Conservation (phyloP, 2,113 vertebrate genomes). For the Coturnix japonica region DNA sequence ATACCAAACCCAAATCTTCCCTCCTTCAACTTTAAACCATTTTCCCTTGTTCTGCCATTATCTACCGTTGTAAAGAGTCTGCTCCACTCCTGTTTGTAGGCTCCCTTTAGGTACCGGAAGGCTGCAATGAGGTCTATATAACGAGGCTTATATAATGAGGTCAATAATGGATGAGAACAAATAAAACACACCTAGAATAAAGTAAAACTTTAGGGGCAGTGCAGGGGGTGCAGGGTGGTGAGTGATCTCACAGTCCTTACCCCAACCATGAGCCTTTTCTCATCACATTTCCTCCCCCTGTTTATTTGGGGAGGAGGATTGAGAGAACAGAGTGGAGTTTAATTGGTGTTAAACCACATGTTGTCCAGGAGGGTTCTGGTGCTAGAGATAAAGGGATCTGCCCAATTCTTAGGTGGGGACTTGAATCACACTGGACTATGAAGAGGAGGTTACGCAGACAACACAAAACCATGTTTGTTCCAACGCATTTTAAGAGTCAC, state of each 20-base stretch:
- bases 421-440: rapidly evolving
- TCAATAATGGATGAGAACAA: not conserved
- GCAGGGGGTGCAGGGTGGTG: not conserved
- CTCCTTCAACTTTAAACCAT: too few relatives aligned
- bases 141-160: too few relatives aligned
- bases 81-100: too few relatives aligned
- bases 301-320: not conserved
- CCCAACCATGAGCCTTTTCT: not conserved
- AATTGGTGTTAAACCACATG: not conserved
- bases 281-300: not conserved
- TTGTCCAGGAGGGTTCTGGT: not conserved
- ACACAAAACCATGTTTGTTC: not conserved
- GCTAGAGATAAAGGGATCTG: not conserved
- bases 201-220: too few relatives aligned
- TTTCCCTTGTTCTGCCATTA: too few relatives aligned
- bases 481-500: not conserved
- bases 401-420: not conserved
- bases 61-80: too few relatives aligned
- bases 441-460: not conserved
- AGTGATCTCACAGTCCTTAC: not conserved
- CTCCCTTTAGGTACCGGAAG: too few relatives aligned
- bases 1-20: too few relatives aligned
- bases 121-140: too few relatives aligned
- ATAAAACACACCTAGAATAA: not conserved
- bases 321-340: not conserved